These are phyloP conservation scores for Brachionichthys hirsutus DNA, from an alignment of 2,113 vertebrate species.

Conservation along the genomic window DNA sequence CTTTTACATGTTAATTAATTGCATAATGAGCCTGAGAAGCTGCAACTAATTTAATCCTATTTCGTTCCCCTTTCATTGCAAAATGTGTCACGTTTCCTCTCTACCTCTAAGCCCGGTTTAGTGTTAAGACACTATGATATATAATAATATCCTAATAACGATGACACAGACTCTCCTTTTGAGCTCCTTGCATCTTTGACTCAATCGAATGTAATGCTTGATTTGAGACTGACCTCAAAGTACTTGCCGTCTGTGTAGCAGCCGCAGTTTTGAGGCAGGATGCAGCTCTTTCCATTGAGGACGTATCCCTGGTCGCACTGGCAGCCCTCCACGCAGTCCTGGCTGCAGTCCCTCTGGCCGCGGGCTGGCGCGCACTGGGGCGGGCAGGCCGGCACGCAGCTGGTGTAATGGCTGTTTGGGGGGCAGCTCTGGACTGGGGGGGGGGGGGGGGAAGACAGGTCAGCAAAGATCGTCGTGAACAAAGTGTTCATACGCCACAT, in stretches of 20 bases:
- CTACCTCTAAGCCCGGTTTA: neutral
- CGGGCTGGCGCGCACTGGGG: conserved; percentile 93
- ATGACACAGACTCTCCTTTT: neutral
- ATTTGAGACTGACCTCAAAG: conserved; percentile 84
- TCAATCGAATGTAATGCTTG: neutral
- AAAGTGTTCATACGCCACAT: too few species aligned
- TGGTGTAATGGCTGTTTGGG: conserved; percentile 93
- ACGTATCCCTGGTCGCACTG: conserved; percentile 93
- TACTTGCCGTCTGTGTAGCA: conserved; percentile 95
- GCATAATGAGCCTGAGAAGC: too few species aligned
- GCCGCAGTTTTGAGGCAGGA: conserved; percentile 92
- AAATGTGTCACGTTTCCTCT: too few species aligned
- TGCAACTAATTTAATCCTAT: too few species aligned
- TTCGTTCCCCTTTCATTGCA: too few species aligned
- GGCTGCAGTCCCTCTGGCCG: conserved; percentile 90
- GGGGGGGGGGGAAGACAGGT: conserved; percentile 70
- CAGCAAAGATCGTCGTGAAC: too few species aligned
- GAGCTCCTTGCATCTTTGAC: neutral
- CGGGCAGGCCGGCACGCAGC: conserved; percentile 91
- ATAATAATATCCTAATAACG: too few species aligned
- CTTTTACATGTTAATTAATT: too few species aligned
- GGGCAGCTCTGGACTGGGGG: conserved; percentile 87
- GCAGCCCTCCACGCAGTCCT: conserved; percentile 95
- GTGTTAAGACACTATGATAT: neutral
- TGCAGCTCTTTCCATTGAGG: conserved; percentile 92